Evolutionary conservation across 2,888 invertebrate species (phyloP), one percentile per base, ranked within the genome.

Genomic region (Cheilosia variabilis): DNA sequence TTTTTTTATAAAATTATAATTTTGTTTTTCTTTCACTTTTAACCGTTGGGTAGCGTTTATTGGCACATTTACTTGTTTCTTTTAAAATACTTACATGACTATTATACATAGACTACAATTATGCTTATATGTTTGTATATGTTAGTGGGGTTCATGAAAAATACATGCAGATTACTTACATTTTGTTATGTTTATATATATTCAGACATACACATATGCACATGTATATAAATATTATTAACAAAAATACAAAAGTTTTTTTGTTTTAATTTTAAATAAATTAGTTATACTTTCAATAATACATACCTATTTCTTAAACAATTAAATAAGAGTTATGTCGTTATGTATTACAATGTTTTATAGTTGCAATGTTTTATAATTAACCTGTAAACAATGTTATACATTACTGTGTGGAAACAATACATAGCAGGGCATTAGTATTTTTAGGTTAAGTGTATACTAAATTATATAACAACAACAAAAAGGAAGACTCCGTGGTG

Each of bases 21-120:
- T 76, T 37, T 45, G 17, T 58, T 45, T 65, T 71, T 63, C 41
- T 43, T 86, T 86, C 76, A 86, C 71, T 86, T 86, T 77, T 81
- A 77, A 81, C 86, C 86, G 86, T 86, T 86, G 86, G 89, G 89
- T 88, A 89, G 90, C 87, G 88, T 87, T 78, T 90, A 90, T 90
- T 90, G 90, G 90, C 90, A 90, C 90, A 90, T 89, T 87, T 90
- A 88, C 82, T 89, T 89, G 22, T 80, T 82, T 84, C 57, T 69
- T 37, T 34, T 65, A 17, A 45, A 66, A 78, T 78, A 53, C 60
- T 63, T 80, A 52, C 63, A 65, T 62, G 69, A 69, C 58, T 75
- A 77, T 72, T 50, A 62, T 86, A 76, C 52, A 81, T 52, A 34
- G 15, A 66, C 50, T 68, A 37, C 13, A 13, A 37, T 66, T 68